Conservation (phyloP, 2,888 invertebrate species). For the Mellilla xanthometata region DNA sequence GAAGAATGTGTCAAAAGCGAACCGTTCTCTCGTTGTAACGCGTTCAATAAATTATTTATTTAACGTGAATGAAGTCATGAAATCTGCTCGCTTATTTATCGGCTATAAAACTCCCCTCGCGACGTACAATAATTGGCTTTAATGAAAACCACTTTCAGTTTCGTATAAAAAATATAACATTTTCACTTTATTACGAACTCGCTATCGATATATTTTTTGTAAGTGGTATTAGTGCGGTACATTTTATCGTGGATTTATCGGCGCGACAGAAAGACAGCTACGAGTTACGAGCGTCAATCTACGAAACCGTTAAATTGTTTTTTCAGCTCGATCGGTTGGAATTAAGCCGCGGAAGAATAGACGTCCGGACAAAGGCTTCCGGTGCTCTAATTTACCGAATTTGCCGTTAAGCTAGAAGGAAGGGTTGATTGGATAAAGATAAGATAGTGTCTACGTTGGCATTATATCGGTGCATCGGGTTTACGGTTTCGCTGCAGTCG, state of each 20-base stretch:
- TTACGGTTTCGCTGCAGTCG: conserved; percentile 44
- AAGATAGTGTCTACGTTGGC: conserved; percentile 33
- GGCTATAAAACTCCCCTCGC: conserved; percentile 24
- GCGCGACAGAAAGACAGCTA: conserved; percentile 33
- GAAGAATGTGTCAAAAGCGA: conserved; percentile 4
- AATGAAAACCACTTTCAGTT: conserved; percentile 23
- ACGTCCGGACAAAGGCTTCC: conserved; percentile 31
- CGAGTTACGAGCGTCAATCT: conserved; percentile 37
- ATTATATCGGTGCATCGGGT: conserved; percentile 36
- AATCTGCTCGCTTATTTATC: conserved; percentile 25
- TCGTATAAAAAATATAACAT: conserved; percentile 11
- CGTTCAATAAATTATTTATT: conserved; percentile 16
- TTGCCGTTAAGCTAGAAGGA: conserved; percentile 30
- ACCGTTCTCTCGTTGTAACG: conserved; percentile 5
- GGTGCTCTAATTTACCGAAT: conserved; percentile 34
- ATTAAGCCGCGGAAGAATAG: conserved; percentile 31
- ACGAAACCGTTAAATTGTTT: conserved; percentile 37
- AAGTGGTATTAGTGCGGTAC: conserved; percentile 25
- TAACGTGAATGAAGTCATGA: conserved; percentile 22
- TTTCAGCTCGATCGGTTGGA: conserved; percentile 33
- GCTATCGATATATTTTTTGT: conserved; percentile 21
- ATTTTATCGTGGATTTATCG: conserved; percentile 34
- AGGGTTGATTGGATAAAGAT: conserved; percentile 37
- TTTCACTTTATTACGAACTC: conserved; percentile 22
- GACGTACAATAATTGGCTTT: conserved; percentile 24